A percentile compares a stretch with the other conserved stretches of the same genome.
These are phyloP conservation scores for Callyntrura sp. DNA, from an alignment of 2,888 invertebrate genomes.

Conservation along the genomic window DNA sequence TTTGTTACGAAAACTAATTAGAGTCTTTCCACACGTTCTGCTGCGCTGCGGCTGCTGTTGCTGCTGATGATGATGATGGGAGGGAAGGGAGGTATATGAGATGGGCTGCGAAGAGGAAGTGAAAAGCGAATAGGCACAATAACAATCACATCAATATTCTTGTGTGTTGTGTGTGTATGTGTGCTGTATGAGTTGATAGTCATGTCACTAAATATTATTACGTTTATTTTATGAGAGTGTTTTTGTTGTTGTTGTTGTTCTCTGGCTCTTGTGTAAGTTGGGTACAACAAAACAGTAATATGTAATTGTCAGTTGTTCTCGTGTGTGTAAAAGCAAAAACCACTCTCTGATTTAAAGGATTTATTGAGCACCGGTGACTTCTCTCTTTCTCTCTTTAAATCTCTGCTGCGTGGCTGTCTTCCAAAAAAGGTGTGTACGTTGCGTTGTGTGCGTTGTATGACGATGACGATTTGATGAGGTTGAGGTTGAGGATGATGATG, in stretches of 20 bases:
- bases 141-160: not conserved
- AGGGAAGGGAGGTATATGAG: not conserved
- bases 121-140: constrained; percentile 41
- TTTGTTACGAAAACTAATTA: constrained; percentile 54
- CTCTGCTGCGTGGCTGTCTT: constrained; percentile 47
- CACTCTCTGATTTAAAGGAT: constrained; percentile 41
- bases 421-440: constrained; percentile 62
- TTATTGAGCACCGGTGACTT: constrained; percentile 50
- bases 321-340: constrained; percentile 12
- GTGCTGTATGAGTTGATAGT: not conserved
- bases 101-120: constrained; percentile 44
- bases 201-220: constrained; percentile 47
- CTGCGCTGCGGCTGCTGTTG: not conserved
- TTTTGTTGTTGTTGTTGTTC: constrained; percentile 7
- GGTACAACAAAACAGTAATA: not conserved
- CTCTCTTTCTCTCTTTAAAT: not conserved
- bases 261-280: not conserved
- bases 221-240: constrained; percentile 25
- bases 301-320: constrained; percentile 44
- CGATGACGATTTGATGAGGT: too few species aligned
- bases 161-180: not conserved
- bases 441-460: constrained; percentile 25
- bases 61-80: not conserved
- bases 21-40: constrained; percentile 44
- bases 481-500: too few species aligned